Evolutionary conservation across 1,140 invertebrate genomes (phyloP).

Genomic region (Archegozetes longisetosus): DNA sequence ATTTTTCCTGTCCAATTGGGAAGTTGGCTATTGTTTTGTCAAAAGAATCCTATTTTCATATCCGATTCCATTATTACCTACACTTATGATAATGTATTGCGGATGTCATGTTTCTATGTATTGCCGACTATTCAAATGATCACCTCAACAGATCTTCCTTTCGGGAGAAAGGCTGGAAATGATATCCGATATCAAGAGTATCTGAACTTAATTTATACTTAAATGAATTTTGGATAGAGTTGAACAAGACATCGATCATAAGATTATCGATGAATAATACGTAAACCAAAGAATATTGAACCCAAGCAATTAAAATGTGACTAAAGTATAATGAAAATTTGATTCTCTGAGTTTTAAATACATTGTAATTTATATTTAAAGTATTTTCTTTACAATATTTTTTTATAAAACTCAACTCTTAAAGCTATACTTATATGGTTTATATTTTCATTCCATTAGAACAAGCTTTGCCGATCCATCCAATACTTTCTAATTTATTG

Average conservation of each 20-base stretch:
- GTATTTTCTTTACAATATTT: neutral
- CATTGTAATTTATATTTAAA: neutral
- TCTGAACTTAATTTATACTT: too few species aligned
- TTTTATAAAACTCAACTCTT: neutral
- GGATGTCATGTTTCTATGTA: constrained; percentile 17
- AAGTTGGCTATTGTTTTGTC: neutral
- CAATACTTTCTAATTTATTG: neutral
- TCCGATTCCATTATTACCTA: constrained; percentile 2
- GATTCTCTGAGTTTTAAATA: too few species aligned
- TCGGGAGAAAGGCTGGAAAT: too few species aligned
- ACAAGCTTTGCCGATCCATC: neutral
- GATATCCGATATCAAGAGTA: too few species aligned
- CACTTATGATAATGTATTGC: constrained; percentile 16
- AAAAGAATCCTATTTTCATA: constrained; percentile 4
- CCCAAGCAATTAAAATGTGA: too few species aligned
- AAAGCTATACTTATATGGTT: neutral
- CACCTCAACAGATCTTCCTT: too few species aligned
- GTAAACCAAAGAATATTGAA: too few species aligned
- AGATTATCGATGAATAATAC: too few species aligned
- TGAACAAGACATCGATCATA: too few species aligned
- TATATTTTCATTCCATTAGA: neutral
- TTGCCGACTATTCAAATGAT: neutral
- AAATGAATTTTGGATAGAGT: too few species aligned
- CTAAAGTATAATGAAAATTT: too few species aligned
- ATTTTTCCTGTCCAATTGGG: constrained; percentile 22